phyloP scores from a whole-genome alignment of 2,797 vertebrate genomes.

The Oceanodroma leucorhoa region DNA sequence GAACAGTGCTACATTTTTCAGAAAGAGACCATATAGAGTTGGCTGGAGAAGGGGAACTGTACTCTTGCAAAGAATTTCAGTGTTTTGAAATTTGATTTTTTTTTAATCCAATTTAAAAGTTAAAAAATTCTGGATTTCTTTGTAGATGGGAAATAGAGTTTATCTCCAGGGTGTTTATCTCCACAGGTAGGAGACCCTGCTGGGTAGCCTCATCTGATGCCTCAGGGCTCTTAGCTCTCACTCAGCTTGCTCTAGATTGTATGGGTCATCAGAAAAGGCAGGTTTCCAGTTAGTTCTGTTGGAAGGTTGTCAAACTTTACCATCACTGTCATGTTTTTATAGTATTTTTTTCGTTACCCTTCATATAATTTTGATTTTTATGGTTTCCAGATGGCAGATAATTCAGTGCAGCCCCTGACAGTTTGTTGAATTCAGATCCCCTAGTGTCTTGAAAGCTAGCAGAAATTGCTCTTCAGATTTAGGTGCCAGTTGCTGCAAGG shows the following conservation, averaged over 20 bases:
- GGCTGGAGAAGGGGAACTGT: background rate
- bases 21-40: background rate
- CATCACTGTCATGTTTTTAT: background rate
- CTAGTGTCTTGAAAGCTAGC: background rate
- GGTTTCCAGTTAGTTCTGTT: background rate
- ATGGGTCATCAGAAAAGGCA: background rate
- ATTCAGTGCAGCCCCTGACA: background rate
- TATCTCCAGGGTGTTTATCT: background rate
- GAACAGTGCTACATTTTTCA: background rate
- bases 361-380: conserved; percentile 25
- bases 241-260: background rate
- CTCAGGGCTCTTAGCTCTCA: background rate
- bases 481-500: background rate
- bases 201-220: background rate
- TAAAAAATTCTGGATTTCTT: background rate
- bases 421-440: background rate
- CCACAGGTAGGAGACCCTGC: background rate
- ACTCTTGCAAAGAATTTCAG: background rate
- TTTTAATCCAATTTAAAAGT: background rate
- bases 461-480: background rate
- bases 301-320: background rate
- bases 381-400: conserved; percentile 1
- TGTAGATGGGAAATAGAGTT: background rate
- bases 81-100: background rate
- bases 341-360: background rate